These are phyloP conservation scores for Heliconius nattereri DNA, from an alignment of 1,140 invertebrate genomes.

Conservation along the genomic window DNA sequence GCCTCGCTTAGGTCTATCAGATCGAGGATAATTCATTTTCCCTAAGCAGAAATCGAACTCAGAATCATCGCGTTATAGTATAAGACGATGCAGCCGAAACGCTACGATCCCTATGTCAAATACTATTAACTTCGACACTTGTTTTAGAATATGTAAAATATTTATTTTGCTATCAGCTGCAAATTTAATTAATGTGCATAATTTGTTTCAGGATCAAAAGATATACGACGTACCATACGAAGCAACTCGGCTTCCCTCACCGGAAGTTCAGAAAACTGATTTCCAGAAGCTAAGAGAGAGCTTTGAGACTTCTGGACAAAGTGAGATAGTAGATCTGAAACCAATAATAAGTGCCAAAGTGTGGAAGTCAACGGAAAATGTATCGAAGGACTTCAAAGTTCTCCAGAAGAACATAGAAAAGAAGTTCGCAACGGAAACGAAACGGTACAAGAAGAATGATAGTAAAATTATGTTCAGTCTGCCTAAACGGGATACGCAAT, in stretches of 20 bases:
- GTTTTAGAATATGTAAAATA: too few species aligned
- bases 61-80: too few species aligned
- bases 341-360: constrained; percentile 45
- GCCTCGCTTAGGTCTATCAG: too few species aligned
- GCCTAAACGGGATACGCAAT: constrained; percentile 52
- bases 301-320: constrained; percentile 53
- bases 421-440: constrained; percentile 59
- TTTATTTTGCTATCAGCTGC: too few species aligned
- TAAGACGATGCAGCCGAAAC: too few species aligned
- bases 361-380: constrained; percentile 63
- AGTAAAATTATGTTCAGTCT: constrained; percentile 40
- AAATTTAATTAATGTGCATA: neutral
- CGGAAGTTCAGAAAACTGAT: constrained; percentile 49
- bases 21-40: too few species aligned
- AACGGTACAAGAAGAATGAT: constrained; percentile 50
- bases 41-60: too few species aligned
- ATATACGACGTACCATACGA: constrained; percentile 73
- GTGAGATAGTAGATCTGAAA: constrained; percentile 36
- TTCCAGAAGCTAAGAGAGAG: constrained; percentile 60
- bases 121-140: too few species aligned
- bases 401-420: constrained; percentile 47
- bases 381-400: constrained; percentile 48
- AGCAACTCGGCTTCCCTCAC: constrained; percentile 40
- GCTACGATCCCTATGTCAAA: too few species aligned
- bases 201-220: constrained; percentile 61